phyloP scores from a whole-genome alignment of 2,113 vertebrate genomes.

The Mungos mungo region DNA sequence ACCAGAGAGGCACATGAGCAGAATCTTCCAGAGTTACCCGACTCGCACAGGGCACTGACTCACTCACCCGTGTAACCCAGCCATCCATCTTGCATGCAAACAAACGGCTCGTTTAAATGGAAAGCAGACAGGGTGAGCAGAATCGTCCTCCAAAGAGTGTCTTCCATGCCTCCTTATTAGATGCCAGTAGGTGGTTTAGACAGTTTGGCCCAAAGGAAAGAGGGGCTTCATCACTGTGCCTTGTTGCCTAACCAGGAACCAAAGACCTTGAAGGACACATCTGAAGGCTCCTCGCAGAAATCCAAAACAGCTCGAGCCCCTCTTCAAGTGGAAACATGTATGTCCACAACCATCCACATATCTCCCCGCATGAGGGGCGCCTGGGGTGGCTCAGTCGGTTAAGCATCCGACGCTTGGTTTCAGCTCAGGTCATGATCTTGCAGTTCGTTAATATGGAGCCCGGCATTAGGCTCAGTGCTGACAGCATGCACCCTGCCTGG shows the following conservation, averaged over 20 bases:
- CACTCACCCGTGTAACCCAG: background rate
- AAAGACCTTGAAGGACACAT: background rate
- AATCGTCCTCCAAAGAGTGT: constrained; percentile 3
- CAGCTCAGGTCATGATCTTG: no score
- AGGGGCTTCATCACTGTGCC: background rate
- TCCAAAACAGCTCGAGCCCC: background rate
- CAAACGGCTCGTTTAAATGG: constrained; percentile 69
- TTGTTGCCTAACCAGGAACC: constrained; percentile 54
- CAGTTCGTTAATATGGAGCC: no score
- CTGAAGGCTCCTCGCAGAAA: constrained; percentile 12
- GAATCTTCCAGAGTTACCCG: background rate
- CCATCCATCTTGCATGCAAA: constrained; percentile 36
- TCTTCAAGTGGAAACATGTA: background rate
- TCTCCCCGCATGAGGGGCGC: background rate
- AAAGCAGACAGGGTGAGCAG: constrained; percentile 61
- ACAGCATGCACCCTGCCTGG: no score
- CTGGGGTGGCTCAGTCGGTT: no score
- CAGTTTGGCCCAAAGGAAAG: background rate
- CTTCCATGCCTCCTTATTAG: constrained; percentile 47
- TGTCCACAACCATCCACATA: background rate
- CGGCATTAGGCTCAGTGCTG: no score
- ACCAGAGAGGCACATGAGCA: fast-evolving
- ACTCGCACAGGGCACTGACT: background rate
- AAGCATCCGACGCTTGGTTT: no score
- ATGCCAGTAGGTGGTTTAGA: constrained; percentile 27